phyloP scores from a whole-genome alignment of 1,140 invertebrate species.

The Diorhabda sublineata region DNA sequence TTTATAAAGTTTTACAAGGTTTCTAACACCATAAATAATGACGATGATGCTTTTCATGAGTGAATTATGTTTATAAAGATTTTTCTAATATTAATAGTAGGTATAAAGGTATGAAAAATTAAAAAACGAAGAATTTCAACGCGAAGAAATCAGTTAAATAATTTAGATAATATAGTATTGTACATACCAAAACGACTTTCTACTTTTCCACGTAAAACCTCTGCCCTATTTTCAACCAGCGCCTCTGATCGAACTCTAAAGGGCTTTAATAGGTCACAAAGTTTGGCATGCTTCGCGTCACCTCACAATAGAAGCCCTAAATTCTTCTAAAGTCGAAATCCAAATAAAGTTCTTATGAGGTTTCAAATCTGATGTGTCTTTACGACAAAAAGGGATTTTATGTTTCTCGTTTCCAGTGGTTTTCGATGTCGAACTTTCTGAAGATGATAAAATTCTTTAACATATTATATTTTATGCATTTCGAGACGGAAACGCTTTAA shows the following conservation, averaged over 20 bases:
- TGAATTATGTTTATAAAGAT: too few species aligned
- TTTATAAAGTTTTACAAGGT: too few species aligned
- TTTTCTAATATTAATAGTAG: too few species aligned
- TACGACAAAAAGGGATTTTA: slow-evolving; percentile 2
- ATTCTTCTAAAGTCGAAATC: slow-evolving; percentile 2
- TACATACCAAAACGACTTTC: too few species aligned
- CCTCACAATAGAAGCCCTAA: neutral
- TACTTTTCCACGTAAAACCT: too few species aligned
- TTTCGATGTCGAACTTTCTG: slow-evolving; percentile 1
- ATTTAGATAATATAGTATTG: too few species aligned
- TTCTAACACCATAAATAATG: too few species aligned
- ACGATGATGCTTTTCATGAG: too few species aligned
- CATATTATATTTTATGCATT: neutral
- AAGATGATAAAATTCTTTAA: slow-evolving; percentile 3
- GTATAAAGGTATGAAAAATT: too few species aligned
- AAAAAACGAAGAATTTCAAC: too few species aligned
- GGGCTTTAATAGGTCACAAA: slow-evolving; percentile 2
- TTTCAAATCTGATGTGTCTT: slow-evolving; percentile 2
- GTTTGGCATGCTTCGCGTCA: neutral
- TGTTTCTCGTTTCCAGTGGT: slow-evolving; percentile 1
- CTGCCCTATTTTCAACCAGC: too few species aligned
- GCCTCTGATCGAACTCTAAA: neutral
- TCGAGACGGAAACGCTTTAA: neutral
- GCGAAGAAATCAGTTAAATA: too few species aligned
- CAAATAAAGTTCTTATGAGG: slow-evolving; percentile 2